Evolutionary conservation across 2,888 invertebrate genomes (phyloP), one percentile per base, ranked within the genome.

Genomic region (Spilosoma lubricipeda): DNA sequence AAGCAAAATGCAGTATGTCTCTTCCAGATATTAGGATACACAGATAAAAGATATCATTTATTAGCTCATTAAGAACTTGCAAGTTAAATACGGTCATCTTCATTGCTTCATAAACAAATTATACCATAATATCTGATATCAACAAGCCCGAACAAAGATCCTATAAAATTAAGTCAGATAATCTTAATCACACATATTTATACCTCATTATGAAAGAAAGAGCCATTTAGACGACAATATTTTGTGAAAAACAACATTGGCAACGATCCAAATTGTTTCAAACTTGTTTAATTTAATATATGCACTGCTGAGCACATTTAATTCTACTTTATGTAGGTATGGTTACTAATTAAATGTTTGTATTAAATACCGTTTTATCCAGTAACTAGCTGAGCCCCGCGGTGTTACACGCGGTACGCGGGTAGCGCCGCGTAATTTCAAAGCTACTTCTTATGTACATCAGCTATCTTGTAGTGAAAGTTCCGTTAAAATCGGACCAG

Each of bases 261-360:
- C 91, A 76, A 75, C 79, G 75, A 76, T 92, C 93, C 93, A 94
- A 93, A 92, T 90, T 83, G 89, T 87, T 56, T 84, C 85, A 80
- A 86, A 89, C 84, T 86, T 84, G 80, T 71, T 87, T 92, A 91
- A 93, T 71, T 87, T 92, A 91, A 93, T 90, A 88, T 90, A 92
- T 90, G 88, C 86, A 84, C 85, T 88, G 85, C 86, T 84, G 85
- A 88, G 76, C 85, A 82, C 83, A 85, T 85, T 87, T 90, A 88
- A 90, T 88, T 87, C 83, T 80, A 84, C 80, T 83, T 88, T 82
- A 87, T 83, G 84, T 87, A 87, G 82, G 84, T 87, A 86, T 86
- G 88, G 87, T 81, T 80, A 77, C 83, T 89, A 89, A 92, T 92
- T 90, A 90, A 88, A 91, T 90, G 85, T 89, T 91, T 90, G 78